phyloP scores from a whole-genome alignment of 1,140 invertebrate species.

The Mizuhopecten yessoensis region DNA sequence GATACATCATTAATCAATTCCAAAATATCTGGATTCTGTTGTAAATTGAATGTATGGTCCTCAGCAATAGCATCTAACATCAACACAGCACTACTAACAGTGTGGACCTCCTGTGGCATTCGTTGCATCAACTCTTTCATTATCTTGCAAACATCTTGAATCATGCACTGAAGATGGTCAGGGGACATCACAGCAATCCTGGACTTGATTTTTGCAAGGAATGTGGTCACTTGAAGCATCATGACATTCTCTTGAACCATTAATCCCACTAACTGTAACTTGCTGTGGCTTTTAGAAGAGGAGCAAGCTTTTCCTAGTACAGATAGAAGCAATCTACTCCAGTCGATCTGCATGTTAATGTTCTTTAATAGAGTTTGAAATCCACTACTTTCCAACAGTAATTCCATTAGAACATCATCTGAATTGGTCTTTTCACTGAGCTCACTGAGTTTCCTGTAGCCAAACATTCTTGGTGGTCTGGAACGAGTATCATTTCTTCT shows the following conservation, averaged over 20 bases:
- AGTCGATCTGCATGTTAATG: background rate
- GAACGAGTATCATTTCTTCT: background rate
- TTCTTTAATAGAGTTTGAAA: slow-evolving; percentile 45
- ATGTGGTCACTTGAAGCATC: background rate
- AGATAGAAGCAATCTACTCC: slow-evolving; percentile 41
- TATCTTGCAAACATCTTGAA: slow-evolving; percentile 47
- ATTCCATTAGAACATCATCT: slow-evolving; percentile 42
- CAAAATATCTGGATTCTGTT: background rate
- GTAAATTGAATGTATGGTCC: background rate
- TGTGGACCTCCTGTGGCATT: background rate
- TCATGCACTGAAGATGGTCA: slow-evolving; percentile 14
- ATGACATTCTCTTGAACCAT: slow-evolving; percentile 28
- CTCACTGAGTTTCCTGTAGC: slow-evolving; percentile 42
- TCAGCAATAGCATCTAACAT: slow-evolving; percentile 1
- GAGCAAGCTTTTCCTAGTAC: slow-evolving; percentile 48
- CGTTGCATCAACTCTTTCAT: background rate
- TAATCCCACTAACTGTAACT: background rate
- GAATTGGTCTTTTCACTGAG: slow-evolving; percentile 43
- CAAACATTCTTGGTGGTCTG: slow-evolving; percentile 17
- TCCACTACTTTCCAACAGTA: slow-evolving; percentile 47
- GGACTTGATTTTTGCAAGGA: background rate
- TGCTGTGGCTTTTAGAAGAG: slow-evolving; percentile 37
- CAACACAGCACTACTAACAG: background rate
- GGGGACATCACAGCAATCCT: background rate
- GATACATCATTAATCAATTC: slow-evolving; percentile 13